phyloP scores from a whole-genome alignment of 2,113 vertebrate genomes.

The Lycaon pictus region DNA sequence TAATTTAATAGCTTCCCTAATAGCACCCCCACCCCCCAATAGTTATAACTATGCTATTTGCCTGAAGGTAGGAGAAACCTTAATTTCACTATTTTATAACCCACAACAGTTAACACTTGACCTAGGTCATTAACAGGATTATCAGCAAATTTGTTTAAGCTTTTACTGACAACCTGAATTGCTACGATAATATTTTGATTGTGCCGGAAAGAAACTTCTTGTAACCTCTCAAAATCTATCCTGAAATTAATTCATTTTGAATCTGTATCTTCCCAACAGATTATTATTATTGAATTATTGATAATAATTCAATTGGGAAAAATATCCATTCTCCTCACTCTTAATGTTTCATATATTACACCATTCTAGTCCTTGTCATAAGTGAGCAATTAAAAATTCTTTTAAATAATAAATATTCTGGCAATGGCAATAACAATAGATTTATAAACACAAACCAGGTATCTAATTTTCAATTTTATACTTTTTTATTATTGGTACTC shows the following conservation, averaged over 20 bases:
- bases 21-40: conserved; percentile 34
- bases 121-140: conserved; percentile 93
- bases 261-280: conserved; percentile 76
- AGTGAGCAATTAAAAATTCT: conserved; percentile 48
- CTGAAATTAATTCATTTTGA: conserved; percentile 88
- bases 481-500: background rate
- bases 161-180: conserved; percentile 93
- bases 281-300: background rate
- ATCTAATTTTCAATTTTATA: conserved; percentile 20
- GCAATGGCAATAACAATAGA: conserved; percentile 45
- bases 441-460: conserved; percentile 55
- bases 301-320: conserved; percentile 78
- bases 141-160: conserved; percentile 94
- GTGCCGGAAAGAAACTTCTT: conserved; percentile 88
- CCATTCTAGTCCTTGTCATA: conserved; percentile 62
- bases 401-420: conserved; percentile 67
- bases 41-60: conserved; percentile 85
- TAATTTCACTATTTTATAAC: conserved; percentile 91
- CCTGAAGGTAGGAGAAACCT: conserved; percentile 88
- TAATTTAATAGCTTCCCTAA: conserved; percentile 87
- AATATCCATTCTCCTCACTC: conserved; percentile 60
- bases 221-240: conserved; percentile 88
- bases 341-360: conserved; percentile 63
- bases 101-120: conserved; percentile 93
- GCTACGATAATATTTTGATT: conserved; percentile 92